Conservation (phyloP, 2,113 vertebrate species). For the Phalacrocorax brasilianus region DNA sequence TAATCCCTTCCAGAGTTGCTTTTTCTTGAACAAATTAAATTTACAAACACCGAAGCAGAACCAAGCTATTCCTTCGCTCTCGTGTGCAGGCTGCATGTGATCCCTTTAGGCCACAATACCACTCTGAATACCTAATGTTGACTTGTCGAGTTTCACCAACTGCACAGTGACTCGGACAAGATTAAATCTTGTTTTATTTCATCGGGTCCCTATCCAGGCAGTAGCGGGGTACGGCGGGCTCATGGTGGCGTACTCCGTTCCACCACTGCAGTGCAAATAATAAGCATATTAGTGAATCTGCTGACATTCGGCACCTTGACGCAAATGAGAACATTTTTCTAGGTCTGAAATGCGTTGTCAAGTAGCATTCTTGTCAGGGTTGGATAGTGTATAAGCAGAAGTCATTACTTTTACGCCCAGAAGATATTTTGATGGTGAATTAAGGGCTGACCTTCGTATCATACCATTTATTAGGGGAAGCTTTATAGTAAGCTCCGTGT, state of each 20-base stretch:
- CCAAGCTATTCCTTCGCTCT: constrained; percentile 1
- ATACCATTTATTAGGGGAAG: constrained; percentile 34
- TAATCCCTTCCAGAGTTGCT: constrained; percentile 58
- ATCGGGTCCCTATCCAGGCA: neutral
- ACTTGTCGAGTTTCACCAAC: constrained; percentile 23
- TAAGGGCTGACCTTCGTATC: constrained; percentile 43
- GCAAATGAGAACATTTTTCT: neutral
- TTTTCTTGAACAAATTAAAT: constrained; percentile 66
- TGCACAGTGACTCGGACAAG: neutral
- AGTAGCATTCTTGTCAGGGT: constrained; percentile 27
- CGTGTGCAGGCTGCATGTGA: constrained; percentile 3
- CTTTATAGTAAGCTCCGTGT: constrained; percentile 11
- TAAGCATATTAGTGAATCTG: constrained; percentile 22
- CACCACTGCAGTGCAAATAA: neutral
- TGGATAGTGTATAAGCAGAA: constrained; percentile 11
- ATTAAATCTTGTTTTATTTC: constrained; percentile 31
- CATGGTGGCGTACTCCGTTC: neutral
- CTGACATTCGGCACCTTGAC: constrained; percentile 1
- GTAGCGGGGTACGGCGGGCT: neutral
- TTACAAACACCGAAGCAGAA: constrained; percentile 53
- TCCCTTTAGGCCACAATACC: constrained; percentile 5
- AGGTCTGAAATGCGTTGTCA: constrained; percentile 30
- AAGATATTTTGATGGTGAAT: constrained; percentile 51
- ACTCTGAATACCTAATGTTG: constrained; percentile 55
- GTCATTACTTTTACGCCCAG: constrained; percentile 31